Conservation (phyloP, 2,888 invertebrate species). For the Cheiracanthium punctorium region DNA sequence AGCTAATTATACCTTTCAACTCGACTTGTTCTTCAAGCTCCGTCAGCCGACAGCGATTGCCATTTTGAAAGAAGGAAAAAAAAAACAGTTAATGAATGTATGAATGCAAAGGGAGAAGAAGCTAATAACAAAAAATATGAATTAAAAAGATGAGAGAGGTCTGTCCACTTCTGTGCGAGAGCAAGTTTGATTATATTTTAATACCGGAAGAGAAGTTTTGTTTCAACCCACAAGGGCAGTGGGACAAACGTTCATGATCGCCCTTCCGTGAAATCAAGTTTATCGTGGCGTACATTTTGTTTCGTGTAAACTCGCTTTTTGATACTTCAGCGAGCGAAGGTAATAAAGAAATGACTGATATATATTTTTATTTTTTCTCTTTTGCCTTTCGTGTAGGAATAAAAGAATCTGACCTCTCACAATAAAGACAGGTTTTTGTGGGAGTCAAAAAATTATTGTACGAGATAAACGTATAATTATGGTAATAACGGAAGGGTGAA, state of each 20-base stretch:
- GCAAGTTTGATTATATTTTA: constrained; percentile 9
- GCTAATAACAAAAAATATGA: background rate
- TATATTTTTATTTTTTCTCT: background rate
- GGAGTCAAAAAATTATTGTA: background rate
- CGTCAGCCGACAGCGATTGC: background rate
- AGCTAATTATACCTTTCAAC: background rate
- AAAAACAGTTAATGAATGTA: background rate
- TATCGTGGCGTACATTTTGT: constrained; percentile 39
- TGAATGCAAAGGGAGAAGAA: background rate
- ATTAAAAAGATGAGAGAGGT: background rate
- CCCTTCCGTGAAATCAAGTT: constrained; percentile 51
- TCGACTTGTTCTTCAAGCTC: background rate
- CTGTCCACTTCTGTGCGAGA: constrained; percentile 2
- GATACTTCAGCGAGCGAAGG: constrained; percentile 8
- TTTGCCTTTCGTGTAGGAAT: constrained; percentile 14
- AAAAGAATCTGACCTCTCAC: background rate
- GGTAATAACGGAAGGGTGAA: too few relatives aligned
- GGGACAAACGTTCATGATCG: constrained; percentile 61
- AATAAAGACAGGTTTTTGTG: background rate
- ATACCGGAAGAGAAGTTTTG: constrained; percentile 56
- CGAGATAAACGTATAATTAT: too few relatives aligned
- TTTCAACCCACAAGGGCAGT: constrained; percentile 63
- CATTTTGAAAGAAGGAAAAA: background rate
- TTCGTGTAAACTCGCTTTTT: constrained; percentile 15
- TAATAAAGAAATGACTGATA: background rate